Evolutionary conservation across 2,888 invertebrate genomes (phyloP), one percentile per base, ranked within the genome.

Genomic region (Drosophila flavopinicola): DNA sequence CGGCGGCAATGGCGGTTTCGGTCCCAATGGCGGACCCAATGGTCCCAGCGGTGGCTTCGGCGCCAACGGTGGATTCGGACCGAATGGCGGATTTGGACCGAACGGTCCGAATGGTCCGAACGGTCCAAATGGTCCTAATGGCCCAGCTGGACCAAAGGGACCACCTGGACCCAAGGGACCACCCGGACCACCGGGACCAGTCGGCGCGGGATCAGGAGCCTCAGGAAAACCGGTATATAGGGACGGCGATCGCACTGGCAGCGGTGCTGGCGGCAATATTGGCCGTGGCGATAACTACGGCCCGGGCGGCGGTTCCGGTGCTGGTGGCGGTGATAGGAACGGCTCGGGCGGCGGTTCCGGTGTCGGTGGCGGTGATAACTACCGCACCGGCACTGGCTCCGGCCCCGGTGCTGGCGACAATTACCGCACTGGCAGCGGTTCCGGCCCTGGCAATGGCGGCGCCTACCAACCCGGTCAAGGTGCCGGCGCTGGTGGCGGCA

Each of bases 171-270:
- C 76, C 1, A 88, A 86, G 1, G 90, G 87, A 63, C 56, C 80
- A 0, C 92, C 90, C 66, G 91, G 88, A 9, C 88, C 91, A 42
- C 45, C 6, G 88, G 93, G 61, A 91, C 92, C 24, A 90, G 90
- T 91, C 91, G 93, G 37, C 91, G 92, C 7, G 91, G 91, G 20
- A 87, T 51, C 37, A 27, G 80, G 84, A 66, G 57, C 84, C 87
- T 80, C 89, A 88, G 90, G 90, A 89, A 89, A 89, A 80, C 88
- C 87, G 84, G 70, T 74, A 77, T 68, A 76, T 47, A 54, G 56
- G 64, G 66, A 75, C 49, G 79, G 83, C 13, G 69, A 67, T 60
- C 65, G 86, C 44, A 73, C 71, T 56, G 68, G 71, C 37, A 65
- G 11, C 37, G 78, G 78, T 38, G 66, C 49, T 44, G 78, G 78